Evolutionary conservation across 2,888 invertebrate genomes (phyloP).

Genomic region (Timandra comae): DNA sequence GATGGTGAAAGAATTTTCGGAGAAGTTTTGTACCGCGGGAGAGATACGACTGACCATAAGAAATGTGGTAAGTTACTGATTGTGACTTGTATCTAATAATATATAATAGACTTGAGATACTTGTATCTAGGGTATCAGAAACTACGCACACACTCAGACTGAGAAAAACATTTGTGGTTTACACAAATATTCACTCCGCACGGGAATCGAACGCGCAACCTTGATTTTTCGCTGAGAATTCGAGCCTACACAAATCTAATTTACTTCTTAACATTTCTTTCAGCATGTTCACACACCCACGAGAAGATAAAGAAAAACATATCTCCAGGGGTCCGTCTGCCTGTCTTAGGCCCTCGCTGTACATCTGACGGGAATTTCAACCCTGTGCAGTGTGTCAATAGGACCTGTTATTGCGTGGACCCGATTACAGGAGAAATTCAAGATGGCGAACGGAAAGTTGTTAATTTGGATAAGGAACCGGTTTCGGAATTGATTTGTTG

Average conservation of each 20-base stretch:
- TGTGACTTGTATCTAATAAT: too few relatives aligned
- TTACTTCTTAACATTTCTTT: too few relatives aligned
- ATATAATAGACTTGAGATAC: too few relatives aligned
- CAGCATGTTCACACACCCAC: constrained; percentile 78
- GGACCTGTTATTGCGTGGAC: constrained; percentile 79
- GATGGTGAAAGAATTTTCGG: constrained; percentile 81
- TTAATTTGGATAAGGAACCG: constrained; percentile 45
- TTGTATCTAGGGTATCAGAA: too few relatives aligned
- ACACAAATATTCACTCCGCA: too few relatives aligned
- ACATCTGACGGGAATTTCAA: constrained; percentile 81
- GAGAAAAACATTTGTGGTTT: too few relatives aligned
- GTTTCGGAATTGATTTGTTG: constrained; percentile 60
- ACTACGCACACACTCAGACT: too few relatives aligned
- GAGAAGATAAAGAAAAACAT: constrained; percentile 61
- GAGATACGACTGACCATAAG: constrained; percentile 57
- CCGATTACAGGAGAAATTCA: constrained; percentile 64
- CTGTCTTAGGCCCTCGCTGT: constrained; percentile 75
- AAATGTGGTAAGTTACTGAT: constrained; percentile 79
- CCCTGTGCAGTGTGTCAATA: constrained; percentile 79
- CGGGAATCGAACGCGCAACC: too few relatives aligned
- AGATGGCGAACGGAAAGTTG: constrained; percentile 21
- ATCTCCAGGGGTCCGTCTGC: constrained; percentile 43
- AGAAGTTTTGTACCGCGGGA: constrained; percentile 68
- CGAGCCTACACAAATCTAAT: too few relatives aligned
- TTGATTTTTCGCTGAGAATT: too few relatives aligned